phyloP scores from a whole-genome alignment of 53 echinoderm and acorn worm genomes.

The Temnopleurus reevesii region DNA sequence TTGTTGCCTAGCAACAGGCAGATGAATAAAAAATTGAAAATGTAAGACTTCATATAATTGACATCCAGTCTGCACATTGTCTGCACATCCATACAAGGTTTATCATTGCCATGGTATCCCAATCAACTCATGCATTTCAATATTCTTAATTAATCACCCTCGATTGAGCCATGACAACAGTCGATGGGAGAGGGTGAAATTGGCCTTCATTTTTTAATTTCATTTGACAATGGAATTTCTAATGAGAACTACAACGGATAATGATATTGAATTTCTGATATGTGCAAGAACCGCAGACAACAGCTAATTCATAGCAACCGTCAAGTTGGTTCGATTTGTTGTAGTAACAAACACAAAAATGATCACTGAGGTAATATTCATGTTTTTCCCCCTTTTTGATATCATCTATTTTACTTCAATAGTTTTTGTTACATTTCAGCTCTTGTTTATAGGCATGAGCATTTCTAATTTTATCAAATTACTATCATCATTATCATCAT shows the following conservation, averaged over 20 bases:
- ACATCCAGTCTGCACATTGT: too few relatives aligned
- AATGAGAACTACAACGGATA: not conserved
- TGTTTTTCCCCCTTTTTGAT: too few relatives aligned
- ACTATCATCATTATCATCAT: too few relatives aligned
- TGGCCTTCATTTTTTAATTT: not conserved
- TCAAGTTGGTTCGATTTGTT: not conserved
- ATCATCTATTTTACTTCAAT: too few relatives aligned
- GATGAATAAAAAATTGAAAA: too few relatives aligned
- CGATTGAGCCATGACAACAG: not conserved
- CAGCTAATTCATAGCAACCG: not conserved
- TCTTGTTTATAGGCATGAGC: too few relatives aligned
- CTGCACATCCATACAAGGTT: too few relatives aligned
- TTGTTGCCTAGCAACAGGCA: too few relatives aligned
- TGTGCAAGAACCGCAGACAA: not conserved
- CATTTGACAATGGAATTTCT: constrained; percentile 17
- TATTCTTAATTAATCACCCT: not conserved
- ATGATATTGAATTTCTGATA: not conserved
- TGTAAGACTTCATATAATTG: too few relatives aligned
- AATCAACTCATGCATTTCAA: not conserved
- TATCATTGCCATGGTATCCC: not conserved
- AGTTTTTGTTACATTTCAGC: too few relatives aligned
- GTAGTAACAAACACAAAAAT: not conserved
- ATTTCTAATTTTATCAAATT: too few relatives aligned
- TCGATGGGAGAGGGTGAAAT: not conserved
- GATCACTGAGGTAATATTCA: too few relatives aligned